phyloP scores from a whole-genome alignment of 2,113 vertebrate species.

The Proteles cristata region DNA sequence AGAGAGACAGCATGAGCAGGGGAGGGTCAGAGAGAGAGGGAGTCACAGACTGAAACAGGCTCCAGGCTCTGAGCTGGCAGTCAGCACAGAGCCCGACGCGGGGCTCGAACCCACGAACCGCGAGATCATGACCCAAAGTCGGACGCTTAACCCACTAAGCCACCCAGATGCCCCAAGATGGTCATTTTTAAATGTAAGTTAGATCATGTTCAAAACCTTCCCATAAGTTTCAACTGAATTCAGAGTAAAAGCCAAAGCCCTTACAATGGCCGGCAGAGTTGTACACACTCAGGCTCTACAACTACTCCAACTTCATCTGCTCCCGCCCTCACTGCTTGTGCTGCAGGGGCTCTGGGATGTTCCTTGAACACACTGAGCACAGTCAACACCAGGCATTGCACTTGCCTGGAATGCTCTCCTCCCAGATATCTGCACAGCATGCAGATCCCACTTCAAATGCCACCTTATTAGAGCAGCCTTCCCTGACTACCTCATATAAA shows the following conservation, averaged over 20 bases:
- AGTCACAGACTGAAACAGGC: too few relatives aligned
- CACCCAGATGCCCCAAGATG: background rate
- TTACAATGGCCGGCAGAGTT: background rate
- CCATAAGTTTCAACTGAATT: background rate
- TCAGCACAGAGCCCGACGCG: too few relatives aligned
- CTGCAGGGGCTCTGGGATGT: background rate
- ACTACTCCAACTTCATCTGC: background rate
- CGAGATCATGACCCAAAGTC: too few relatives aligned
- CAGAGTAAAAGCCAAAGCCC: background rate
- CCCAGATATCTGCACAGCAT: background rate
- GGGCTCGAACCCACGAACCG: too few relatives aligned
- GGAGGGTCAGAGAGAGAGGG: too few relatives aligned
- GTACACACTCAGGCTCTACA: background rate
- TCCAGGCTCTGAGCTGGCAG: too few relatives aligned
- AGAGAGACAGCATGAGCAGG: too few relatives aligned
- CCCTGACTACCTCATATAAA: background rate
- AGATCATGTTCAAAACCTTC: background rate
- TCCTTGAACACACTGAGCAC: background rate
- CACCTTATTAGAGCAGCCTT: background rate
- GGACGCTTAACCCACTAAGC: too few relatives aligned
- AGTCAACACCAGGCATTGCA: background rate
- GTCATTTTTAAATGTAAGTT: background rate
- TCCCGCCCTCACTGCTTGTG: background rate
- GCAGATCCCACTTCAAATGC: background rate
- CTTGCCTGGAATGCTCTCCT: background rate